phyloP scores from a whole-genome alignment of 2,888 invertebrate genomes.

The Drosophila neonasuta region DNA sequence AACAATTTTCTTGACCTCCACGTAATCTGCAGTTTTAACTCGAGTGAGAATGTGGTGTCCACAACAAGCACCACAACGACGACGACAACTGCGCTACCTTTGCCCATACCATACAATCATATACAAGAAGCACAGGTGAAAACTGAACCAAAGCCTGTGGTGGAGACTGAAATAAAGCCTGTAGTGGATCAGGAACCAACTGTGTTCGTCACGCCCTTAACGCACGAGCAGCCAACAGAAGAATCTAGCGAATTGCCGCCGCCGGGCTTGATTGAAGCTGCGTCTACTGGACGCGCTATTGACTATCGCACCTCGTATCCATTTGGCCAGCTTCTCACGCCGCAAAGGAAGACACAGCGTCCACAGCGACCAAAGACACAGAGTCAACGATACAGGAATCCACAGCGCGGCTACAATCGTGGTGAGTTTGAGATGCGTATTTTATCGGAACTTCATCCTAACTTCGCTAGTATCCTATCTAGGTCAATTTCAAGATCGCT shows the following conservation, averaged over 20 bases:
- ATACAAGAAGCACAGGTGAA: slow-evolving; percentile 24
- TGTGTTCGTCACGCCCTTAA: slow-evolving; percentile 59
- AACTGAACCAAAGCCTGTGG: background rate
- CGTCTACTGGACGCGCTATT: slow-evolving; percentile 80
- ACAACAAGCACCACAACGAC: slow-evolving; percentile 53
- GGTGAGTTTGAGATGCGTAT: slow-evolving; percentile 57
- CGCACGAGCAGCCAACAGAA: slow-evolving; percentile 2
- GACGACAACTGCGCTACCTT: slow-evolving; percentile 28
- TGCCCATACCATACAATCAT: slow-evolving; percentile 68
- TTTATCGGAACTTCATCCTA: background rate
- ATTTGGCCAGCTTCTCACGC: slow-evolving; percentile 79
- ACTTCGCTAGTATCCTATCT: too few relatives aligned
- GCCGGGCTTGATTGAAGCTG: slow-evolving; percentile 36
- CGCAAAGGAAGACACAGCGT: slow-evolving; percentile 63
- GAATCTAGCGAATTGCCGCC: slow-evolving; percentile 25
- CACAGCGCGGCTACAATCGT: slow-evolving; percentile 42
- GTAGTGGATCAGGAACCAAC: slow-evolving; percentile 11
- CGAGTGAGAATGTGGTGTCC: slow-evolving; percentile 76
- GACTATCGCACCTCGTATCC: slow-evolving; percentile 79
- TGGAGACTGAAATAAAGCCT: background rate
- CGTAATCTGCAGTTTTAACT: slow-evolving; percentile 71
- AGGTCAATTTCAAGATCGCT: slow-evolving; percentile 79
- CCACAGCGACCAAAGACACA: slow-evolving; percentile 49
- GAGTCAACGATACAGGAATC: slow-evolving; percentile 36
- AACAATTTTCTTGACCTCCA: background rate